Evolutionary conservation across 2,888 invertebrate species (phyloP), one percentile per base, ranked within the genome.

Genomic region (Cabera pusaria): DNA sequence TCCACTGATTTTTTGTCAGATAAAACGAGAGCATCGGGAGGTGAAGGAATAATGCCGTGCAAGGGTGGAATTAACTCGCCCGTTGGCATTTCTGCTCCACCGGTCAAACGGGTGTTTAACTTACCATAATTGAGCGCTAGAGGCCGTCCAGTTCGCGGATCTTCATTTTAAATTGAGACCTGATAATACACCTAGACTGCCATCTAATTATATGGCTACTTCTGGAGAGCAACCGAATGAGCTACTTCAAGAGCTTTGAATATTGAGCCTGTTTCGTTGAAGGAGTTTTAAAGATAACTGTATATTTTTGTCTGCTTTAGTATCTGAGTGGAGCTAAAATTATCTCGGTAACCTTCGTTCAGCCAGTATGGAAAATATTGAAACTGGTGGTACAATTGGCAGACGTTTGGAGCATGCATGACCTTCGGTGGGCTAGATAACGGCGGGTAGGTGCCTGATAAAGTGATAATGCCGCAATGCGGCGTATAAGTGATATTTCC

Each of bases 1-100:
- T 84, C 82, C 68, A 65, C 64, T 64, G 64, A 57, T 65, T 77
- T 79, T 78, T 77, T 72, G 65, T 60, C 56, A 57, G 55, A 59
- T 60, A 56, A 62, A 59, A 63, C 54, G 56, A 57, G 57, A 57
- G 49, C 56, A 31, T 8, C 24, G 19, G 43, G 39, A 46, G 31
- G 31, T 35, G 35, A 47, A 49, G 52, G 49, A 42, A 51, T 52
- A 52, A 56, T 55, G 51, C 56, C 51, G 52, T 43, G 45, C 54
- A 54, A 46, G 59, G 57, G 54, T 55, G 43, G 49, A 48, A 55
- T 47, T 54, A 49, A 41, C 48, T 48, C 39, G 20, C 29, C 40
- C 31, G 44, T 48, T 36, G 35, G 31, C 48, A 41, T 48, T 48
- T 43, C 40, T 50, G 39, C 44, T 44, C 16, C 39, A 52, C 50